A percentile compares a stretch with the other conserved stretches of the same genome.
These are phyloP conservation scores for Crocuta crocuta DNA, from an alignment of 2,113 vertebrate genomes.

Conservation along the genomic window DNA sequence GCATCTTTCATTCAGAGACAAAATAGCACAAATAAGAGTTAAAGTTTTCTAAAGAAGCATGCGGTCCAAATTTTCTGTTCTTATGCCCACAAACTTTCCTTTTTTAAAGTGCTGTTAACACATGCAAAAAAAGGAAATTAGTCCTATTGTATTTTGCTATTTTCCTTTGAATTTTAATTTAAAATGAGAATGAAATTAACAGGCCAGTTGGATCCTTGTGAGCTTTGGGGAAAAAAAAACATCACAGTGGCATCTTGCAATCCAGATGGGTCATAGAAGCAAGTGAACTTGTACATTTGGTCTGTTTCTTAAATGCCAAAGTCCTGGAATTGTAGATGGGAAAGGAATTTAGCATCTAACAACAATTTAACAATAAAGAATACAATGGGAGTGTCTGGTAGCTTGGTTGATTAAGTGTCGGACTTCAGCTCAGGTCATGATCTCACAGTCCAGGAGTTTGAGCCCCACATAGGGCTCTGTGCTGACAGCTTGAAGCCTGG, in stretches of 20 bases:
- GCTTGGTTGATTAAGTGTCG: too few species aligned
- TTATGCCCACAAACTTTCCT: not conserved
- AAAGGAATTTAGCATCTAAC: conserved; percentile 34
- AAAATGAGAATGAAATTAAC: conserved; percentile 57
- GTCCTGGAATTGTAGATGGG: not conserved
- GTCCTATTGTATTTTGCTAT: not conserved
- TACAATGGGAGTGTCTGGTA: too few species aligned
- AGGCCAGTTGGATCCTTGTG: conserved; percentile 17
- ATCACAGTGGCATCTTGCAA: not conserved
- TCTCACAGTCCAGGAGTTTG: too few species aligned
- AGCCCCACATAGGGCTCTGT: too few species aligned
- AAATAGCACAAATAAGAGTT: not conserved
- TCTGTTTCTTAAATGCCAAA: conserved; percentile 45
- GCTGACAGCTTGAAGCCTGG: too few species aligned
- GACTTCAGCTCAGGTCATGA: too few species aligned
- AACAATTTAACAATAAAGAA: not conserved
- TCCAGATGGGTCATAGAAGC: not conserved
- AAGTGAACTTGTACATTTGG: not conserved
- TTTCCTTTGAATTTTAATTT: conserved; percentile 63
- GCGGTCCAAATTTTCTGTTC: conserved; percentile 31
- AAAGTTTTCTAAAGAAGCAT: conserved; percentile 9
- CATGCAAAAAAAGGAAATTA: not conserved
- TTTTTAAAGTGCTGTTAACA: conserved; percentile 38
- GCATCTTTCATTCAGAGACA: not conserved
- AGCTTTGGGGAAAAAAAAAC: not conserved